Evolutionary conservation across 2,888 invertebrate species (phyloP), one percentile per base, ranked within the genome.

Genomic region (Fissipunctia ypsillon): DNA sequence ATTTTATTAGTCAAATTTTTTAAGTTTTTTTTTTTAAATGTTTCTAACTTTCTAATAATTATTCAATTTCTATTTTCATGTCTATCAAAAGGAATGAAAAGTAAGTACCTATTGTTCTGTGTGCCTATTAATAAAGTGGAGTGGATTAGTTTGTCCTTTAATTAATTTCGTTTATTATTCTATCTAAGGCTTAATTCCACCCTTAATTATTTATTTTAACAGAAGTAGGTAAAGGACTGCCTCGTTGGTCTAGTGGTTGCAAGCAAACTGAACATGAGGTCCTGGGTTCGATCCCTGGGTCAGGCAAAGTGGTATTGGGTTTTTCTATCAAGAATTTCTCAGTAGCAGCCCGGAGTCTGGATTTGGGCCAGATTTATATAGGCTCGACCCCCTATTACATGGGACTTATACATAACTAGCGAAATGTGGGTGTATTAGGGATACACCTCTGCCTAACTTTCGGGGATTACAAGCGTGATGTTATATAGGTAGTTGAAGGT

Each of bases 51-150:
- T 31, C 22, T 59, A 52, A 45, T n/a, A 22, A 48, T 14, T 22
- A n/a, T 83, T 85, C 70, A 76, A 82, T 83, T 82, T 81, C 81
- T 82, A 80, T 90, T 93, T 93, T 90, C 93, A 94, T 94, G 94
- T 93, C 93, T 90, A 64, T 41, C 90, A 81, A 73, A 90, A 93
- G 94, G 92, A 88, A 80, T 88, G 1, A 92, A 91, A 91, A 93
- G 94, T 93, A 88, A 90, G 92, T 57, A 3, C 6, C 6, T 35
- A 1, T n/a, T 64, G 0, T 52, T 73, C 6, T 31, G 3, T 19
- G 41, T n/a, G 12, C 5, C 7, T 52, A 6, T 43, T 38, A 16
- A 43, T 56, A 28, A 56, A 22, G 56, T 31, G 19, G 4, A 31
- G 22, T 38, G 3, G 25, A 60, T 45, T 43, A 22, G 3, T 56